Evolutionary conservation across 2,888 invertebrate species (phyloP).

Genomic region (Achlya flavicornis): DNA sequence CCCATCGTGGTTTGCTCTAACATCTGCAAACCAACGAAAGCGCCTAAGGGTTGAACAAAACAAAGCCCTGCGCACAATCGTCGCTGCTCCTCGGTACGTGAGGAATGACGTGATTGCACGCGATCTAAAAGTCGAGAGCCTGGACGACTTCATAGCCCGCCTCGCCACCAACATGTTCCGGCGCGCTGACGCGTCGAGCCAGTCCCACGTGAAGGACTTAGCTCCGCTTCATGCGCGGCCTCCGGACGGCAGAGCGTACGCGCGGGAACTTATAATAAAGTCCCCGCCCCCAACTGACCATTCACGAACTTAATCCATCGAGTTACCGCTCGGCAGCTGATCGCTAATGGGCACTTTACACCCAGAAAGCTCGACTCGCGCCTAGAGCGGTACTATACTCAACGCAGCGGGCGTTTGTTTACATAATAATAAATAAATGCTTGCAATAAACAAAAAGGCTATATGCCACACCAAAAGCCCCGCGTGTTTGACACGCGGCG

Average conservation of each 20-base stretch:
- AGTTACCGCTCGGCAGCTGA: too few relatives aligned
- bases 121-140: conserved; percentile 13
- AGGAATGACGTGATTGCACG: conserved; percentile 13
- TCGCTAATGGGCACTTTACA: too few relatives aligned
- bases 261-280: not conserved
- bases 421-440: too few relatives aligned
- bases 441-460: too few relatives aligned
- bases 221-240: not conserved
- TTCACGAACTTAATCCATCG: too few relatives aligned
- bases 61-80: conserved; percentile 7
- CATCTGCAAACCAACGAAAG: not conserved
- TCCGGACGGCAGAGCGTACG: not conserved
- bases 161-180: conserved; percentile 86
- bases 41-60: conserved; percentile 8
- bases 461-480: too few relatives aligned
- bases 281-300: too few relatives aligned
- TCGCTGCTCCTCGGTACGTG: conserved; percentile 5
- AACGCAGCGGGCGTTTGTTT: too few relatives aligned
- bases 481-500: too few relatives aligned
- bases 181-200: conserved; percentile 78
- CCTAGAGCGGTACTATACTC: too few relatives aligned
- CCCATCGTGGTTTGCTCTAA: not conserved
- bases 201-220: not conserved
- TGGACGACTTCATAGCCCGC: conserved; percentile 82
- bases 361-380: too few relatives aligned